A percentile compares a stretch with the other conserved stretches of the same genome.
Conservation (phyloP, 2,888 invertebrate genomes). For the Cephonodes hylas region DNA sequence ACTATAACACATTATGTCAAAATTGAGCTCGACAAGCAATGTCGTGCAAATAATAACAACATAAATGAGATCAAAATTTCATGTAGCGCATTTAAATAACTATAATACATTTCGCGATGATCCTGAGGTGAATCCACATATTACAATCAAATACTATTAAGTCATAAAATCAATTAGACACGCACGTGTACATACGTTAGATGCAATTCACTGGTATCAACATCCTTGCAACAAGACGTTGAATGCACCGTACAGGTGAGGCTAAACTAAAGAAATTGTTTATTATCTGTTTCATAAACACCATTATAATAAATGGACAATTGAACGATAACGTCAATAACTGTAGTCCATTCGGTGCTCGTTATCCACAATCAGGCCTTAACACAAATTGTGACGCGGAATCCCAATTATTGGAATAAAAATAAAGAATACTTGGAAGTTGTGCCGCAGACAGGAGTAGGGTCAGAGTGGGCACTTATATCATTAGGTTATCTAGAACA, state of each 20-base stretch:
- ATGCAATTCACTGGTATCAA: neutral
- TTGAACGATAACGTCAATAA: slow-evolving; percentile 54
- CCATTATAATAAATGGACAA: slow-evolving; percentile 56
- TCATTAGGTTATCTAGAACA: slow-evolving; percentile 68
- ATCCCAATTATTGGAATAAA: neutral
- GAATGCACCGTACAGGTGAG: slow-evolving; percentile 30
- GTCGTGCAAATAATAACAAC: neutral
- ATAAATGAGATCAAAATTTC: neutral
- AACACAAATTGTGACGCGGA: neutral
- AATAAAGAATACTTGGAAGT: neutral
- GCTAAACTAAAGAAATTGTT: slow-evolving; percentile 44
- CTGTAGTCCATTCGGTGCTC: slow-evolving; percentile 34
- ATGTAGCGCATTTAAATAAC: neutral
- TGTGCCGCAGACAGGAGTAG: slow-evolving; percentile 9
- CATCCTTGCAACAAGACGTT: neutral
- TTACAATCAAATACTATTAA: neutral
- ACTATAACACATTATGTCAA: too few relatives aligned
- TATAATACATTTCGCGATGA: neutral
- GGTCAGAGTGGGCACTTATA: slow-evolving; percentile 56
- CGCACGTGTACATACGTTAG: too few relatives aligned
- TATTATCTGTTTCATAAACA: slow-evolving; percentile 63
- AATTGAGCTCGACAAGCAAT: neutral
- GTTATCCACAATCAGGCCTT: slow-evolving; percentile 25
- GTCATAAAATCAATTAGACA: neutral
- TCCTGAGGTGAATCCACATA: neutral